These are phyloP conservation scores for Platyscapa corneri DNA, from an alignment of 1,140 invertebrate genomes.

Conservation along the genomic window DNA sequence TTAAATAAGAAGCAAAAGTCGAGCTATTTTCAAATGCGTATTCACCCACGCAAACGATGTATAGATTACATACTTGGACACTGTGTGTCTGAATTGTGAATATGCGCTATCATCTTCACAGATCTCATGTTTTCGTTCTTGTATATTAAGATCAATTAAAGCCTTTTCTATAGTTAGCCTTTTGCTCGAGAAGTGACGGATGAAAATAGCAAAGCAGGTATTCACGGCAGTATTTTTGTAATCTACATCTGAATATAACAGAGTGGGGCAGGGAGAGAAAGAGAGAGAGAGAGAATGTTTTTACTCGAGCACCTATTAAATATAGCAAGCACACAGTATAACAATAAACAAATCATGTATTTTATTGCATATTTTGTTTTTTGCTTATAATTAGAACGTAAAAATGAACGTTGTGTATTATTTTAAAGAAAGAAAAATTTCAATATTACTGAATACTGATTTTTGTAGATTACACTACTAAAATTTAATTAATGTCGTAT, in stretches of 20 bases:
- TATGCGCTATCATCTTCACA: neutral
- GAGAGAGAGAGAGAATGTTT: neutral
- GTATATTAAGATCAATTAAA: constrained; percentile 5
- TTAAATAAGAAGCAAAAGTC: neutral
- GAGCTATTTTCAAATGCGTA: constrained; percentile 3
- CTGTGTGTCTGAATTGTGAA: neutral
- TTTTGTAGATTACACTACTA: no score
- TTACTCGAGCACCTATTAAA: neutral
- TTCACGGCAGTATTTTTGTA: neutral
- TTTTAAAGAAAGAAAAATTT: no score
- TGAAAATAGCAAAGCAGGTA: neutral
- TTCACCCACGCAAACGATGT: neutral
- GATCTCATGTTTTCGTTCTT: neutral
- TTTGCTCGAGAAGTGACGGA: no score
- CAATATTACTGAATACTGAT: no score
- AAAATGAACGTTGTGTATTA: no score
- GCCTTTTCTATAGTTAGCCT: constrained; percentile 11
- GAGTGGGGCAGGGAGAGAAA: neutral
- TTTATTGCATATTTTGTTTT: no score
- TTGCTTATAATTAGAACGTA: no score
- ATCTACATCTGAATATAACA: neutral
- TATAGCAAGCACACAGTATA: neutral
- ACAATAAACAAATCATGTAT: neutral
- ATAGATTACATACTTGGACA: neutral
- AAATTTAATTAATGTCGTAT: no score